phyloP scores from a whole-genome alignment of 1,140 invertebrate species.

The Palaemon carinicauda region DNA sequence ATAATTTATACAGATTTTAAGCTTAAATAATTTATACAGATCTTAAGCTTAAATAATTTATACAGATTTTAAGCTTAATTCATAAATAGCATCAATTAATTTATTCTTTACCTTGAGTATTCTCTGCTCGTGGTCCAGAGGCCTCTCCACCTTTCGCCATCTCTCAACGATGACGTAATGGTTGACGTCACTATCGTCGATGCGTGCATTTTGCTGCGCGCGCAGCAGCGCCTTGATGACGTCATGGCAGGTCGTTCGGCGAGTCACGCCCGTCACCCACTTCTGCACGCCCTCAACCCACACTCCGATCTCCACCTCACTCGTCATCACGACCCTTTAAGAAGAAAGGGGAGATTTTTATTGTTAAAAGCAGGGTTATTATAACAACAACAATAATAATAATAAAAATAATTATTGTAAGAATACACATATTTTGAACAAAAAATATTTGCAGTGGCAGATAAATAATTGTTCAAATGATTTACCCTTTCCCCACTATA shows the following conservation, averaged over 20 bases:
- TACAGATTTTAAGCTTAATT: too few relatives aligned
- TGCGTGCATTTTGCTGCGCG: conserved; percentile 61
- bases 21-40: too few relatives aligned
- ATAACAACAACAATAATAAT: too few relatives aligned
- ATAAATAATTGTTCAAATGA: too few relatives aligned
- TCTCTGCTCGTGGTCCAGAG: conserved; percentile 73
- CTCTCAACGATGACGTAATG: conserved; percentile 64
- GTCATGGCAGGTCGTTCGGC: conserved; percentile 80
- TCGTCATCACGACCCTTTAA: conserved; percentile 49
- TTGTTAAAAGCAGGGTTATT: too few relatives aligned
- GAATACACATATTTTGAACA: too few relatives aligned
- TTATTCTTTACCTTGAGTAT: conserved; percentile 72
- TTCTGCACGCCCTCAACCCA: conserved; percentile 78
- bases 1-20: too few relatives aligned
- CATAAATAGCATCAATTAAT: not conserved
- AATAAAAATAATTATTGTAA: too few relatives aligned
- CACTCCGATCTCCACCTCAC: conserved; percentile 74
- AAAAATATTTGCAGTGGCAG: too few relatives aligned
- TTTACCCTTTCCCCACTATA: not conserved
- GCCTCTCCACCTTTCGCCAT: conserved; percentile 73
- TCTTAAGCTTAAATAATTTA: too few relatives aligned
- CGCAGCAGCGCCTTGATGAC: conserved; percentile 75
- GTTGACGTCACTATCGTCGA: conserved; percentile 60
- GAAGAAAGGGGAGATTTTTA: not conserved
- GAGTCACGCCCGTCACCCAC: conserved; percentile 80